A percentile compares a stretch with the other conserved stretches of the same genome.
These are phyloP conservation scores for Lochmaea crataegi DNA, from an alignment of 2,888 invertebrate species.

Conservation along the genomic window DNA sequence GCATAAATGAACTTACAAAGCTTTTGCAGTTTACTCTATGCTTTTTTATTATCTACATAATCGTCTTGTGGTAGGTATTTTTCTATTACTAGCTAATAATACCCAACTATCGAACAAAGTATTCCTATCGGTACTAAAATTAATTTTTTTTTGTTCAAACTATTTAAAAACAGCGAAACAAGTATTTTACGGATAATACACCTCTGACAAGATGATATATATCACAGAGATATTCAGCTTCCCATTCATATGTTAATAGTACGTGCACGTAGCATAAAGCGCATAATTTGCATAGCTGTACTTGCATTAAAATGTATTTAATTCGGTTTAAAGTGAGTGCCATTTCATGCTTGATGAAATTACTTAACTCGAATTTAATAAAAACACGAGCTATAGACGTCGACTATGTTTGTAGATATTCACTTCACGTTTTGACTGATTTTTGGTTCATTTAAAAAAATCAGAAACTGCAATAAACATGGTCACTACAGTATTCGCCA, in stretches of 20 bases:
- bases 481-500: no score
- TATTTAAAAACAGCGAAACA: background rate
- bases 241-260: constrained; percentile 12
- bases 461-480: no score
- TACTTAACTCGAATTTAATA: constrained; percentile 7
- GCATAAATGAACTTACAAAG: no score
- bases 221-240: background rate
- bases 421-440: background rate
- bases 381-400: constrained; percentile 10
- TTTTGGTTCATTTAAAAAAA: no score
- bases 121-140: background rate
- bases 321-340: constrained; percentile 15
- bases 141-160: background rate
- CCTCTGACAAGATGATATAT: constrained; percentile 11
- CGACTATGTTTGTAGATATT: background rate
- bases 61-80: no score
- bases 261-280: constrained; percentile 7
- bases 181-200: background rate
- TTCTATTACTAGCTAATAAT: background rate
- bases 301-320: constrained; percentile 14
- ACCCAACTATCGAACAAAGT: no score
- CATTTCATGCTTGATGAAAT: constrained; percentile 11
- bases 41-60: no score
- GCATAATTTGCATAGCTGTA: constrained; percentile 11
- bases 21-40: no score